Evolutionary conservation across 53 echinoderm and acorn worm genomes (phyloP), one percentile per base, ranked within the genome.

Genomic region (Hippasteria phrygiana): DNA sequence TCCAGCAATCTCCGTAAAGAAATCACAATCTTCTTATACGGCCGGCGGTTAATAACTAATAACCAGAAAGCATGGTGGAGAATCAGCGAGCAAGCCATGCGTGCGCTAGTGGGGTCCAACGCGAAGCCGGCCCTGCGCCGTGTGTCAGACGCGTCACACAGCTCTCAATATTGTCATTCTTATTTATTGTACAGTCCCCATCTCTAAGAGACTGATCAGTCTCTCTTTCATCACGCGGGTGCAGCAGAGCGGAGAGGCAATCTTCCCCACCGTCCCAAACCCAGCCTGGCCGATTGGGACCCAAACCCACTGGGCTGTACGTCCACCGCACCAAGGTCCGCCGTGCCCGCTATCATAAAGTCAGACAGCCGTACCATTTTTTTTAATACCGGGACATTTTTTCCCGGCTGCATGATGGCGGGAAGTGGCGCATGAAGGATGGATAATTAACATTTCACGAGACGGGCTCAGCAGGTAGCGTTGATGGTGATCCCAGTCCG

Each of bases 21-120:
- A 85, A 85, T 85, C 85, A 85, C 85, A 85, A 85, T 85, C 85
- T 85, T 48, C 85, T 85, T 71, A 85, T 85, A 85, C 41, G 85
- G 53, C 70, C 51, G 50, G 85, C 71, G 71, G 85, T 85, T 85
- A 85, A 85, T 85, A 85, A 85, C 85, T 85, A 71, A 85, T 85
- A 36, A 69, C 71, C 85, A 85, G 75, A 85, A 51, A 85, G 51
- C 85, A 85, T 85, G 51, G 69, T 28, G 66, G 43, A 46, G 29
- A 82, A 31, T 70, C 50, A 50, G 54, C 38, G 9, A 39, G 29
- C 70, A 43, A 85, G 85, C 53, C 70, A 85, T 31, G 85, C 85
- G 85, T 85, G 54, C 83, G 43, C 0, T 10, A 16, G n/a, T 26
- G 4, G 34, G 28, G 67, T 65, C 67, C 66, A 83, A 83, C 46